Conservation (phyloP, 2,113 vertebrate genomes). For the Myrmophylax atrothorax region DNA sequence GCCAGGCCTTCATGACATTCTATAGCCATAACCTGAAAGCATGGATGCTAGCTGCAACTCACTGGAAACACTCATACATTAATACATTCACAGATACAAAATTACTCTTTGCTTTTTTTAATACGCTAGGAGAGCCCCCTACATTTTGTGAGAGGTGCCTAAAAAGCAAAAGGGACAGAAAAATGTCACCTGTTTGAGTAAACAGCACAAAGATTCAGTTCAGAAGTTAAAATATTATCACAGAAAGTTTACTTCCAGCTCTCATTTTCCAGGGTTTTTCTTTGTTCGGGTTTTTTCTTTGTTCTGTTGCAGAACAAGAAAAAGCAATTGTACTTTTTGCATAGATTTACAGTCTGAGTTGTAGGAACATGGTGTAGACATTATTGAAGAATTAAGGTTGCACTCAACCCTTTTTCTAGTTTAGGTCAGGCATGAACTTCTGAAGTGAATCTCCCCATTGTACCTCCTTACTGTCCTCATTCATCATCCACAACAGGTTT, state of each 20-base stretch:
- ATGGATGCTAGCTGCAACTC: background rate
- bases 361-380: background rate
- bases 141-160: background rate
- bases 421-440: background rate
- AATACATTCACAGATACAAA: background rate
- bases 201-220: background rate
- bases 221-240: background rate
- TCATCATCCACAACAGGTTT: background rate
- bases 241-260: background rate
- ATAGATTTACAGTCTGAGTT: background rate
- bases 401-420: background rate
- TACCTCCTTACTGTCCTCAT: background rate
- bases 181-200: background rate
- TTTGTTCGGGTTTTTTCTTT: background rate
- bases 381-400: background rate
- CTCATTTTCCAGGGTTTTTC: background rate
- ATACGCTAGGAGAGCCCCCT: background rate
- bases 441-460: background rate
- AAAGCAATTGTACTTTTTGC: background rate
- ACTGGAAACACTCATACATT: background rate
- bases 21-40: background rate
- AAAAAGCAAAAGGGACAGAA: background rate
- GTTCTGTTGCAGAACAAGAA: background rate
- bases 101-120: background rate
- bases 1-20: background rate